These are phyloP conservation scores for Cossypha niveicapilla DNA, from an alignment of 2,797 vertebrate genomes.

Conservation along the genomic window DNA sequence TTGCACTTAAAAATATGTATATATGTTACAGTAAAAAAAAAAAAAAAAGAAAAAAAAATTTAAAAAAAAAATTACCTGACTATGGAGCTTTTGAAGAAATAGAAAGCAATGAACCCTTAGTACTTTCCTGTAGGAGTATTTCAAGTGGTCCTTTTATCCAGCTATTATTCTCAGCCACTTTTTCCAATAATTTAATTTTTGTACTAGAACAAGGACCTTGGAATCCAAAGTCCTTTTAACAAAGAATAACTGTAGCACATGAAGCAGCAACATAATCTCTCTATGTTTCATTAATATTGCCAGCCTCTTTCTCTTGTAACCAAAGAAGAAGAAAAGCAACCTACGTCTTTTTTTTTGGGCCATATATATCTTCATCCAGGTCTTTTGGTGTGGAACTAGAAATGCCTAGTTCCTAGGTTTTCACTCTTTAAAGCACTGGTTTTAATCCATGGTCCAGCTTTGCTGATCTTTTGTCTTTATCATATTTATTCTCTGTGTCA, in stretches of 20 bases:
- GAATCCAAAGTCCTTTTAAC: not conserved
- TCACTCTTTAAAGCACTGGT: not conserved
- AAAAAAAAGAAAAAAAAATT: not conserved
- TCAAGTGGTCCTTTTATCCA: not conserved
- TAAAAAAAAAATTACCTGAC: not conserved
- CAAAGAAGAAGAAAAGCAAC: not conserved
- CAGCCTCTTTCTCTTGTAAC: not conserved
- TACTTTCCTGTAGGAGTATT: not conserved
- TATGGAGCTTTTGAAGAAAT: not conserved
- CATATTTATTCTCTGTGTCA: not conserved
- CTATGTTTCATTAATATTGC: not conserved
- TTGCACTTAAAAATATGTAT: not conserved
- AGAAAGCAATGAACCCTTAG: not conserved
- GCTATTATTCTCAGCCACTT: not conserved
- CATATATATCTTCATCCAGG: not conserved
- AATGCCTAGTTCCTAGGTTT: not conserved
- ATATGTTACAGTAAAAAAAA: not conserved
- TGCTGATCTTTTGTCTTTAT: not conserved
- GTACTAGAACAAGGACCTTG: not conserved
- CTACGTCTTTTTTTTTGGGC: not conserved
- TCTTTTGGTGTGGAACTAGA: not conserved
- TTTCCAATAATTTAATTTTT: not conserved
- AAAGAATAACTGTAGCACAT: not conserved
- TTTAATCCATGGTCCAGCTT: not conserved
- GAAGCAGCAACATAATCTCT: not conserved